Percentiles rank a stretch among this genome's conserved stretches.
phyloP scores from a whole-genome alignment of 2,888 invertebrate species.

The Ypsolopha sequella region DNA sequence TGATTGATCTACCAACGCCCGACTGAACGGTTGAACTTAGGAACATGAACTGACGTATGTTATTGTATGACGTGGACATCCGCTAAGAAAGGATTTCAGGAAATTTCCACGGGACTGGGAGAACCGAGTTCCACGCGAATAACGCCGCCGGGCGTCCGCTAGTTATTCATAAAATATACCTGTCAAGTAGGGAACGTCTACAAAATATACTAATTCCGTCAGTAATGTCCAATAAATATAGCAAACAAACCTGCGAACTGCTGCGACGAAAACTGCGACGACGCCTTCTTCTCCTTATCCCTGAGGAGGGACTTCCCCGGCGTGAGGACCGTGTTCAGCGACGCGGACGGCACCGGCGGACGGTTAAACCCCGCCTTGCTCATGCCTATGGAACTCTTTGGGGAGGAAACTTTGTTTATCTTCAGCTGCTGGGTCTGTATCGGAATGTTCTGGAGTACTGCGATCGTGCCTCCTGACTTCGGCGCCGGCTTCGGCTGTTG shows the following conservation, averaged over 20 bases:
- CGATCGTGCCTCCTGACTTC: constrained; percentile 40
- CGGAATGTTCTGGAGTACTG: constrained; percentile 57
- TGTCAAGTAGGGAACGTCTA: too few relatives aligned
- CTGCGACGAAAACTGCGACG: constrained; percentile 33
- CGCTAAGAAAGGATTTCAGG: too few relatives aligned
- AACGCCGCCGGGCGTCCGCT: background rate
- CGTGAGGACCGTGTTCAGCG: constrained; percentile 45
- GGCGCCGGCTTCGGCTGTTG: constrained; percentile 33
- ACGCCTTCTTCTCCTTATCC: constrained; percentile 81
- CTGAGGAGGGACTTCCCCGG: constrained; percentile 74
- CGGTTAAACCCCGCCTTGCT: constrained; percentile 43
- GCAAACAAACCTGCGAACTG: constrained; percentile 20
- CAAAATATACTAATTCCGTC: too few relatives aligned
- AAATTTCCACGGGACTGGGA: too few relatives aligned
- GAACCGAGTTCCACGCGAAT: too few relatives aligned
- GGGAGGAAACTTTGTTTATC: constrained; percentile 41
- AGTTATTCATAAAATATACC: background rate
- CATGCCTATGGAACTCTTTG: constrained; percentile 55
- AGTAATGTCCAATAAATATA: too few relatives aligned
- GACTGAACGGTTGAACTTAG: too few relatives aligned
- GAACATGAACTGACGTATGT: too few relatives aligned
- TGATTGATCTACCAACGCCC: too few relatives aligned
- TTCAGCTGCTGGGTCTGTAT: constrained; percentile 46
- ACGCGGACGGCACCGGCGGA: constrained; percentile 29
- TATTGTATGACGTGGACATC: too few relatives aligned